phyloP scores from a whole-genome alignment of 2,113 vertebrate species.

The Lipophrys pholis region DNA sequence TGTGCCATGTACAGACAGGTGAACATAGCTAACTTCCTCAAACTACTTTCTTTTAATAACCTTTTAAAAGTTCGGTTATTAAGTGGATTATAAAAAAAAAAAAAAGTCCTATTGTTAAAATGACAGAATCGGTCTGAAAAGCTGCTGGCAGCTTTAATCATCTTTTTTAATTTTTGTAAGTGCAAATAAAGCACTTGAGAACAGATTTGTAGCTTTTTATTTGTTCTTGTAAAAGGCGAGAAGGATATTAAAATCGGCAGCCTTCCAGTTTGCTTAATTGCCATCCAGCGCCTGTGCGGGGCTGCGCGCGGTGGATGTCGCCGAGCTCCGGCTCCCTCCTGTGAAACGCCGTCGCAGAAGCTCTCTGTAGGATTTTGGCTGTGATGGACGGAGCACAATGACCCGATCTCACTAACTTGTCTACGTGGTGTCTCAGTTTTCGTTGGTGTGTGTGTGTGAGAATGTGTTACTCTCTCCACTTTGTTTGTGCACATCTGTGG shows the following conservation, averaged over 20 bases:
- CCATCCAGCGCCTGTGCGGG: slow-evolving; percentile 6
- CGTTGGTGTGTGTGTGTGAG: background rate
- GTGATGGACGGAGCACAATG: slow-evolving; percentile 4
- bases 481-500: slow-evolving; percentile 47
- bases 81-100: slow-evolving; percentile 33
- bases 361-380: slow-evolving; percentile 17
- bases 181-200: slow-evolving; percentile 64
- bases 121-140: slow-evolving; percentile 18
- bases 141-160: slow-evolving; percentile 26
- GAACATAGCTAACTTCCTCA: slow-evolving; percentile 2
- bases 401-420: slow-evolving; percentile 13
- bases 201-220: slow-evolving; percentile 58
- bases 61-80: slow-evolving; percentile 34
- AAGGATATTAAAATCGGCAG: slow-evolving; percentile 33
- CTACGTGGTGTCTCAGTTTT: slow-evolving; percentile 5
- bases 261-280: slow-evolving; percentile 42
- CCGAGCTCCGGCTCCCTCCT: background rate
- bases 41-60: slow-evolving; percentile 14
- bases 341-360: background rate
- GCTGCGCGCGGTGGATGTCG: background rate
- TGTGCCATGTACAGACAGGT: background rate
- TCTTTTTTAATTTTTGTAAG: slow-evolving; percentile 63
- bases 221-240: slow-evolving; percentile 42
- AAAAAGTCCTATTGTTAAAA: slow-evolving; percentile 22
- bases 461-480: background rate